Percentiles rank a stretch among this genome's conserved stretches.
Conservation (phyloP, 1,140 invertebrate genomes). For the Pogonognathellus flavescens region DNA sequence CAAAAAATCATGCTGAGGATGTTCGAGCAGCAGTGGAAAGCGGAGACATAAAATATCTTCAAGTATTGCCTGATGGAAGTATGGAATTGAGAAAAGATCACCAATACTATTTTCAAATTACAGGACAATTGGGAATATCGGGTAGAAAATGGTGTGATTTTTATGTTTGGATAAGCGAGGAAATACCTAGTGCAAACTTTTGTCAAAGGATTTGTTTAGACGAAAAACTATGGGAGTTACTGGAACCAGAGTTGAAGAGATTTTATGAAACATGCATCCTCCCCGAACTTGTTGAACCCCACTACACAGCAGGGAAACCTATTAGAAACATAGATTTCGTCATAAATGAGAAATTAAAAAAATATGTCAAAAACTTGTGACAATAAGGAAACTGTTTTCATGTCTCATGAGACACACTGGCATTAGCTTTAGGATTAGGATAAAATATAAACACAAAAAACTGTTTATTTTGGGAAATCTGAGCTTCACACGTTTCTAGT, state of each 20-base stretch:
- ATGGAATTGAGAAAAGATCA: background rate
- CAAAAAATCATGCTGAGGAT: background rate
- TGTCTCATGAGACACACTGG: too few species aligned
- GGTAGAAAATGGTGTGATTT: slow-evolving; percentile 34
- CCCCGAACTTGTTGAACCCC: background rate
- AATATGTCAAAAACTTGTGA: background rate
- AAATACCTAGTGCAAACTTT: slow-evolving; percentile 24
- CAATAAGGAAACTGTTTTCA: too few species aligned
- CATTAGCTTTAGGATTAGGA: too few species aligned
- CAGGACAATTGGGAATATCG: background rate
- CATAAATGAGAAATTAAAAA: background rate
- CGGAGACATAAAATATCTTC: background rate
- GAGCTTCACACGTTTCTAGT: too few species aligned
- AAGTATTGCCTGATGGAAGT: background rate
- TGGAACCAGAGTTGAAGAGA: slow-evolving; percentile 9
- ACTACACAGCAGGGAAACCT: background rate
- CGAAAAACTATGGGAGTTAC: slow-evolving; percentile 3
- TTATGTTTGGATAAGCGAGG: slow-evolving; percentile 23
- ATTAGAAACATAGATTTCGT: background rate
- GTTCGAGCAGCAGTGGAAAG: background rate
- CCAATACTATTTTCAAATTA: slow-evolving; percentile 17
- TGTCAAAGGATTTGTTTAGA: slow-evolving; percentile 4
- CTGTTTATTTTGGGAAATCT: too few species aligned
- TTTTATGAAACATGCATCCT: slow-evolving; percentile 33
- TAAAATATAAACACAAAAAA: too few species aligned